Base-by-base conservation (phyloP, 2,888 invertebrate species). In the Molorchus minor region DNA sequence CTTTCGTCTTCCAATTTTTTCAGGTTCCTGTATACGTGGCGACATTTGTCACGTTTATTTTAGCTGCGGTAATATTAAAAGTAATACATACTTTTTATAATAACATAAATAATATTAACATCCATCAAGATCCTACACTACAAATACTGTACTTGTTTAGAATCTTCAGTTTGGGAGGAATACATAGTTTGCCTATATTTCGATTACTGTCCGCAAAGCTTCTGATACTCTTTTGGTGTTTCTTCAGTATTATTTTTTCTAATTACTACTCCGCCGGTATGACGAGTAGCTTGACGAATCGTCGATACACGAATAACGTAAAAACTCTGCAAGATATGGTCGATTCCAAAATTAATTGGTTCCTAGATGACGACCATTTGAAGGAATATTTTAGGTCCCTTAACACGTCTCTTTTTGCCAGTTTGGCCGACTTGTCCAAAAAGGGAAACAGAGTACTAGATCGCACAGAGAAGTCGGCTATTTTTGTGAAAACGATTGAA, bases 1-100 rank as follows among this genome's bases (percentile, higher is more conserved):
- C 69, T 2, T 71, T 73, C 41, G 56, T 75, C 0, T 72, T 73
- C 52, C 71, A 74, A 54, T 61, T 72, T 3, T 65, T 76, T 17
- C 62, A 63, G 3, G 3, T 40, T 0, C n/a, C 15, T 1, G 46
- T 58, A 4, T 59, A 60, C 16, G 0, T 52, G 8, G 35, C n/a
- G 12, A 43, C 43, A 17, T 25, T 58, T 15, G 0, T 51, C 1
- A 30, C 33, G 3, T 25, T 47, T 1, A 19, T 47, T 10, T 7
- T 47, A 13, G 21, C 21, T 12, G 30, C 36, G 13, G 12, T 33
- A 15, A 8, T 60, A 17, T 5, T 53, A 8, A 17, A 21, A 12
- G 2, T 8, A 3, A 20, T 25, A 3, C 20, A 44, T 30, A 19
- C 13, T 13, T 13, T 53, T 1, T 40, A 44, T n/a, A 38, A 45